phyloP scores from a whole-genome alignment of 1,140 invertebrate species.

The Lordiphosa mommai region DNA sequence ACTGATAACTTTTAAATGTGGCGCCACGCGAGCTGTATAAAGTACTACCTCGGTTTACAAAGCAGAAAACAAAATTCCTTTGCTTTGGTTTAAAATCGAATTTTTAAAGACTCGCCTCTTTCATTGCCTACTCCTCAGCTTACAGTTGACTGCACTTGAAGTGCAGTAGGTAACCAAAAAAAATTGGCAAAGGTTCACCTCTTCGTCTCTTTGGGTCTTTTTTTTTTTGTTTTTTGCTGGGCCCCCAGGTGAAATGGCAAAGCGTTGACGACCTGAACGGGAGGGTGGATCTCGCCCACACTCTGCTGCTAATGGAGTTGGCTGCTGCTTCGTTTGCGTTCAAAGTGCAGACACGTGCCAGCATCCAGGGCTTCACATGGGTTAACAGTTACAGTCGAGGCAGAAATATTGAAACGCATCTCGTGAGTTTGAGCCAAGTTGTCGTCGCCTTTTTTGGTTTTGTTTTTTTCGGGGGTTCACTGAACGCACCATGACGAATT shows the following conservation, averaged over 20 bases:
- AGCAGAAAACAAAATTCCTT: no score
- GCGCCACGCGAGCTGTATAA: no score
- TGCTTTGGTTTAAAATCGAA: no score
- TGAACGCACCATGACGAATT: conserved; percentile 65
- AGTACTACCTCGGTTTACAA: no score
- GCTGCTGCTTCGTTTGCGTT: conserved; percentile 56
- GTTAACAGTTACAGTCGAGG: conserved; percentile 41
- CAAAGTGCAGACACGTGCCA: conserved; percentile 74
- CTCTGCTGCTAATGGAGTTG: conserved; percentile 40
- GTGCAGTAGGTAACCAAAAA: conserved; percentile 59
- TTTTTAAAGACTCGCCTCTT: not conserved
- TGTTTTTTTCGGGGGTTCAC: conserved; percentile 43
- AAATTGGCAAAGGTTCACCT: conserved; percentile 15
- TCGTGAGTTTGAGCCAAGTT: conserved; percentile 1
- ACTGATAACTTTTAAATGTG: no score
- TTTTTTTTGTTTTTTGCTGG: conserved; percentile 16
- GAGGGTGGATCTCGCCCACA: conserved; percentile 4
- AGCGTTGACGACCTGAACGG: conserved; percentile 15
- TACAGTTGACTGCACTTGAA: conserved; percentile 62
- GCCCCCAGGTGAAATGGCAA: conserved; percentile 32
- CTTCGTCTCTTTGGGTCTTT: not conserved
- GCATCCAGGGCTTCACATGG: conserved; percentile 17
- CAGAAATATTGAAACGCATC: conserved; percentile 39
- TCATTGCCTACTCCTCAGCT: conserved; percentile 23
- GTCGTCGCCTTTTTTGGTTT: conserved; percentile 36